phyloP scores from a whole-genome alignment of 2,797 vertebrate genomes.

The Babyrousa celebensis region DNA sequence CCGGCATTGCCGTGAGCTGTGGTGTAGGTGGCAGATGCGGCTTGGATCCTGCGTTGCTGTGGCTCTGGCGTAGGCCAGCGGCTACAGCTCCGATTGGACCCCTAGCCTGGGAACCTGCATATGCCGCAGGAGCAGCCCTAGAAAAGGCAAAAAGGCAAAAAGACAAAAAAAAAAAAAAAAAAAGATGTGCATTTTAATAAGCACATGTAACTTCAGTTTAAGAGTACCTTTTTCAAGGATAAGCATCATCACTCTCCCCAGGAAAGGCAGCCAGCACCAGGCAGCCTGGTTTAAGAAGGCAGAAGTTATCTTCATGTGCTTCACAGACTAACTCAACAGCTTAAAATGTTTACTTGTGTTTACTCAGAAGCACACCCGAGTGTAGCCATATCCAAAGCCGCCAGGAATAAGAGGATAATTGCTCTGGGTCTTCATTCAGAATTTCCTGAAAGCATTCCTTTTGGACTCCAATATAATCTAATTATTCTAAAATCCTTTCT shows the following conservation, averaged over 20 bases:
- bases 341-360: neutral
- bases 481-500: neutral
- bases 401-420: neutral
- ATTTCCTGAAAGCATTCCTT: slow-evolving; percentile 18
- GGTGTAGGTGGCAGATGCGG: too few species aligned
- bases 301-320: neutral
- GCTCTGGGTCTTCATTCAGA: neutral
- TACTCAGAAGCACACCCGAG: neutral
- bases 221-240: neutral
- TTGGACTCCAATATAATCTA: neutral
- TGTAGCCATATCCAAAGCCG: neutral
- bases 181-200: neutral
- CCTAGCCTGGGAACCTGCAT: too few species aligned
- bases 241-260: neutral
- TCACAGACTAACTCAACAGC: neutral
- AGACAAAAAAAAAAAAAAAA: neutral
- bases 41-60: too few species aligned
- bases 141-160: too few species aligned
- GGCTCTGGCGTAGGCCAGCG: too few species aligned
- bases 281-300: neutral
- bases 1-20: too few species aligned
- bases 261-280: neutral
- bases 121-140: too few species aligned
- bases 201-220: neutral
- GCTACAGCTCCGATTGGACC: too few species aligned